phyloP scores from a whole-genome alignment of 2,797 vertebrate species.

The Hydrophis major region DNA sequence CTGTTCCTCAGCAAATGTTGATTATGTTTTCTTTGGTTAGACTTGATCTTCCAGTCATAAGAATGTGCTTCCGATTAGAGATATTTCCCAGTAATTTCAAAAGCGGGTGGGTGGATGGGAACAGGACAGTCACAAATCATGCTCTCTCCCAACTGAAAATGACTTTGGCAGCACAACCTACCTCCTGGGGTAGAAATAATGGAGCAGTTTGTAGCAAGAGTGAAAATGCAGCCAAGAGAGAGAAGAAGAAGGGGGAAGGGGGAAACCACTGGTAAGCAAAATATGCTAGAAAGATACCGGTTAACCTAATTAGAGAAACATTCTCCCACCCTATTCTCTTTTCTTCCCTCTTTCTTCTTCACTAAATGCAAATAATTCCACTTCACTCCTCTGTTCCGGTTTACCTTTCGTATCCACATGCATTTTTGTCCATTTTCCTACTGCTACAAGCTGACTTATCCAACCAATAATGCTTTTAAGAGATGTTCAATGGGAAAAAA shows the following conservation, averaged over 20 bases:
- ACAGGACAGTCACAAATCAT: not conserved
- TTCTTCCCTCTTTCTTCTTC: slow-evolving; percentile 13
- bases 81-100: slow-evolving; percentile 12
- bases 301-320: not conserved
- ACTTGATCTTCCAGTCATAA: not conserved
- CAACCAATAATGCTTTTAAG: slow-evolving; percentile 53
- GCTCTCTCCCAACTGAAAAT: slow-evolving; percentile 9
- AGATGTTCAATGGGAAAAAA: slow-evolving; percentile 51
- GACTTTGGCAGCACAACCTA: slow-evolving; percentile 22
- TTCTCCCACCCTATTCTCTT: not conserved
- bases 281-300: not conserved
- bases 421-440: slow-evolving; percentile 41
- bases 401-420: not conserved
- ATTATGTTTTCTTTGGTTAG: slow-evolving; percentile 33
- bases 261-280: not conserved
- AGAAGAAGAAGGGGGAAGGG: not conserved
- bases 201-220: slow-evolving; percentile 24
- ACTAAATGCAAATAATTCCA: slow-evolving; percentile 14
- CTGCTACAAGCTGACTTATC: slow-evolving; percentile 34
- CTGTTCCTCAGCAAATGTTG: not conserved
- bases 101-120: not conserved
- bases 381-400: not conserved
- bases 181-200: slow-evolving; percentile 27
- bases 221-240: slow-evolving; percentile 26
- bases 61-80: not conserved